phyloP scores from a whole-genome alignment of 1,140 invertebrate genomes.

The Octopus bimaculoides region DNA sequence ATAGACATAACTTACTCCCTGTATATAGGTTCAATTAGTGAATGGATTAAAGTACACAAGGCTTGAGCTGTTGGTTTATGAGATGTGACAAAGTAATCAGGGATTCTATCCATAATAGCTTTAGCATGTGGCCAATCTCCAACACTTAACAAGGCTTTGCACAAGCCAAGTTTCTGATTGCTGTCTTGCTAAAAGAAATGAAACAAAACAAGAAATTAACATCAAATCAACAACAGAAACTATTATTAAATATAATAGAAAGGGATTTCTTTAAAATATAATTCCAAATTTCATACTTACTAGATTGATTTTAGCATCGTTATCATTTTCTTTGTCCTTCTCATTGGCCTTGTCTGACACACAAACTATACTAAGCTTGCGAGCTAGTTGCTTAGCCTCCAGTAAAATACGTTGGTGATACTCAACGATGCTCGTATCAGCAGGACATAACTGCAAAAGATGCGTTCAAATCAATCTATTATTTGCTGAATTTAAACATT shows the following conservation, averaged over 20 bases:
- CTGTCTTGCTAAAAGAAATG: slow-evolving; percentile 62
- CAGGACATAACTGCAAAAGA: slow-evolving; percentile 71
- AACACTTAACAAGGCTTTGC: slow-evolving; percentile 82
- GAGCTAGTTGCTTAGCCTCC: slow-evolving; percentile 83
- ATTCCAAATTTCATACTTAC: slow-evolving; percentile 36
- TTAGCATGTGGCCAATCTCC: slow-evolving; percentile 87
- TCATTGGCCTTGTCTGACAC: slow-evolving; percentile 74
- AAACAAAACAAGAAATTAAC: slow-evolving; percentile 38
- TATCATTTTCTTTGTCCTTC: slow-evolving; percentile 65
- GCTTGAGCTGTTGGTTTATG: slow-evolving; percentile 76
- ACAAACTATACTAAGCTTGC: slow-evolving; percentile 81
- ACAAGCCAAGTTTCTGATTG: slow-evolving; percentile 93
- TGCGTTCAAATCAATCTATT: too few species aligned
- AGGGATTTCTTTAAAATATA: neutral
- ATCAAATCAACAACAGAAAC: neutral
- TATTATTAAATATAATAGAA: neutral
- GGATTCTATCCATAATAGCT: slow-evolving; percentile 75
- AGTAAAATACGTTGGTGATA: slow-evolving; percentile 79
- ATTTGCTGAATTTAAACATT: too few species aligned
- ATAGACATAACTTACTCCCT: slow-evolving; percentile 63
- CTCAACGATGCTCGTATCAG: slow-evolving; percentile 77
- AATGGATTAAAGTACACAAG: slow-evolving; percentile 78
- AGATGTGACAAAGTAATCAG: slow-evolving; percentile 76
- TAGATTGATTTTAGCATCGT: slow-evolving; percentile 66
- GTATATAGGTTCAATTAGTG: slow-evolving; percentile 85